Percentiles rank a stretch among this genome's conserved stretches.
These are phyloP conservation scores for Otocyon megalotis DNA, from an alignment of 2,113 vertebrate genomes.

Conservation along the genomic window DNA sequence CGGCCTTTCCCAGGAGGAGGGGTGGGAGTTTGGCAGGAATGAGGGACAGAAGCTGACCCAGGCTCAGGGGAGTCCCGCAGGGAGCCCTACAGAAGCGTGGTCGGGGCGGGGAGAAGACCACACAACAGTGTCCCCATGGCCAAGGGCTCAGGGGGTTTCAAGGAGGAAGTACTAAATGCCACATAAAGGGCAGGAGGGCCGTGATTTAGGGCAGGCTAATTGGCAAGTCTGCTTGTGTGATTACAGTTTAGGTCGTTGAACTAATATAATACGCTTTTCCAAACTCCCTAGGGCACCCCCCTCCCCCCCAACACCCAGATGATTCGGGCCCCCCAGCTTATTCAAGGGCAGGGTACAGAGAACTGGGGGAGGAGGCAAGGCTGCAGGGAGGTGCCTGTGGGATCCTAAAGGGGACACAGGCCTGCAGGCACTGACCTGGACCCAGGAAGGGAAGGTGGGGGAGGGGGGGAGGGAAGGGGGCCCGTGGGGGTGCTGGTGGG, in stretches of 20 bases:
- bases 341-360: not conserved
- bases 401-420: not conserved
- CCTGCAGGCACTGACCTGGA: not conserved
- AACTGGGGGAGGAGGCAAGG: not conserved
- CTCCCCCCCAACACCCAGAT: too few relatives aligned
- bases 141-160: slow-evolving; percentile 22
- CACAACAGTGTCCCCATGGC: not conserved
- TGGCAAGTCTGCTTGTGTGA: not conserved
- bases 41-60: not conserved
- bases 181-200: not conserved
- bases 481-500: not conserved
- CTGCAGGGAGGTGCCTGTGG: not conserved
- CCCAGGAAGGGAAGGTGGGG: not conserved
- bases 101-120: not conserved
- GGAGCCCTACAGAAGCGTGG: not conserved
- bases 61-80: not conserved
- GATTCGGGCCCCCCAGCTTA: not conserved
- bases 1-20: not conserved
- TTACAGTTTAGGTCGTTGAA: not conserved
- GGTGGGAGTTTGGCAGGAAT: not conserved
- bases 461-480: not conserved
- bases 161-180: slow-evolving; percentile 55
- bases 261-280: not conserved
- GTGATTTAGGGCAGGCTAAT: not conserved
- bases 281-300: not conserved